Evolutionary conservation across 2,797 vertebrate species (phyloP).

Genomic region (Acomys russatus): DNA sequence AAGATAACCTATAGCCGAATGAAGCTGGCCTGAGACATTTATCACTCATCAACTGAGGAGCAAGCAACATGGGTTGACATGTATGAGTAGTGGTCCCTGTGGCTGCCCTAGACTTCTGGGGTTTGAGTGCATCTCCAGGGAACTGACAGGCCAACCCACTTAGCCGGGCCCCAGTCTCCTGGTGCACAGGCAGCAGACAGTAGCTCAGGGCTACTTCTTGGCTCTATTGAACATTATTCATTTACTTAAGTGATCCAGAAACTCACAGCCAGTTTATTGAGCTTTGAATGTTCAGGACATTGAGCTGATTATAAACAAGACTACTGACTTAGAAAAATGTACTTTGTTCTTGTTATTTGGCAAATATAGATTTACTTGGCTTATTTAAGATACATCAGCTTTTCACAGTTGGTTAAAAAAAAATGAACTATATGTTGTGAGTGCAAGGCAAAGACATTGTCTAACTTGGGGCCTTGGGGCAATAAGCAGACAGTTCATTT

Average conservation of each 20-base stretch:
- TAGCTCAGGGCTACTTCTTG: background rate
- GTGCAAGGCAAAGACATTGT: background rate
- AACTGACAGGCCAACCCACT: background rate
- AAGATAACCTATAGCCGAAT: too few relatives aligned
- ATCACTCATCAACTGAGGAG: background rate
- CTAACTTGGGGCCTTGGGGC: background rate
- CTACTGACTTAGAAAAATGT: background rate
- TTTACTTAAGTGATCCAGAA: conserved; percentile 37
- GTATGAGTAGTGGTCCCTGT: background rate
- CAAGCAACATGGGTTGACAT: background rate
- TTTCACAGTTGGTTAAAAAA: background rate
- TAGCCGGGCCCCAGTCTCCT: background rate
- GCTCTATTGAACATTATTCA: background rate
- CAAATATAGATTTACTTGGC: background rate
- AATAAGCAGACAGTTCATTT: background rate
- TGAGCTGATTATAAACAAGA: conserved; percentile 32
- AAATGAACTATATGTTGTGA: background rate
- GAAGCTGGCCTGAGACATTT: background rate
- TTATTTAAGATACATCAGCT: conserved; percentile 37
- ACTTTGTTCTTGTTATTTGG: conserved; percentile 30
- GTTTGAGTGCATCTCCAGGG: background rate
- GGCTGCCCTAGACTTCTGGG: background rate
- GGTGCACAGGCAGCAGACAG: background rate
- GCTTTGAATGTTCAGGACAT: conserved; percentile 11
- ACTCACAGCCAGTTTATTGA: conserved; percentile 7